A percentile compares a stretch with the other conserved stretches of the same genome.
phyloP scores from a whole-genome alignment of 2,797 vertebrate genomes.

The Lates japonicus region DNA sequence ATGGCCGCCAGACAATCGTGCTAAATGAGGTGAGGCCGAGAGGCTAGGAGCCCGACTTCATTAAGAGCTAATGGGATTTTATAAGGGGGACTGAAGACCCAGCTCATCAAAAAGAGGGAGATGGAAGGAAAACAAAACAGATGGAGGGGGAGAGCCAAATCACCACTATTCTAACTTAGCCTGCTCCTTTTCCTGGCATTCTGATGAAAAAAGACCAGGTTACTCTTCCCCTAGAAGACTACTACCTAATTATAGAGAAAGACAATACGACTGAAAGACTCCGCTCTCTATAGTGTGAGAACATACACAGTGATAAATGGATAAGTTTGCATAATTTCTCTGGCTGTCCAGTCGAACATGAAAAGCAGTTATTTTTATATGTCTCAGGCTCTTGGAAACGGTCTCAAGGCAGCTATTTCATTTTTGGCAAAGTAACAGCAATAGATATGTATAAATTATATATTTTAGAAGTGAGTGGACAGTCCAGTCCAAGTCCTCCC shows the following conservation, averaged over 20 bases:
- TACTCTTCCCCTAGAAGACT: conserved; percentile 55
- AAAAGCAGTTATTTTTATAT: conserved; percentile 61
- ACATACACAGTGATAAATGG: conserved; percentile 41
- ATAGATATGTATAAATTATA: conserved; percentile 54
- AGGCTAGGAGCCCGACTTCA: conserved; percentile 99
- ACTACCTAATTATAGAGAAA: conserved; percentile 61
- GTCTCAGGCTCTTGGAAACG: conserved; percentile 31
- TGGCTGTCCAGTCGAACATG: conserved; percentile 45
- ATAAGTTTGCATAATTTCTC: conserved; percentile 49
- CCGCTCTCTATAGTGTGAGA: conserved; percentile 34
- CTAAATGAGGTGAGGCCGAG: conserved; percentile 99
- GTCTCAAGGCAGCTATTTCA: conserved; percentile 45
- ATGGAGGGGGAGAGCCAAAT: conserved; percentile 86
- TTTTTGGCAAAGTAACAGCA: conserved; percentile 52
- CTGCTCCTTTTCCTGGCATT: conserved; percentile 65
- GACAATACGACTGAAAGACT: conserved; percentile 52
- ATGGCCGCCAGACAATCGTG: conserved; percentile 99
- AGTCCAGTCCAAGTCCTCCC: conserved; percentile 72
- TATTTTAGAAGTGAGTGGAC: conserved; percentile 63
- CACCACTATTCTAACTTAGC: conserved; percentile 77
- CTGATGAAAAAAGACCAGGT: conserved; percentile 60
- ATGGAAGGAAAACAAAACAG: conserved; percentile 90
- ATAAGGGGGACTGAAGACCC: conserved; percentile 89
- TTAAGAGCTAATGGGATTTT: conserved; percentile 99
- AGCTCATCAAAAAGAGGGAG: conserved; percentile 89